Conservation (phyloP, 2,888 invertebrate species). For the Euzophera pinguis region DNA sequence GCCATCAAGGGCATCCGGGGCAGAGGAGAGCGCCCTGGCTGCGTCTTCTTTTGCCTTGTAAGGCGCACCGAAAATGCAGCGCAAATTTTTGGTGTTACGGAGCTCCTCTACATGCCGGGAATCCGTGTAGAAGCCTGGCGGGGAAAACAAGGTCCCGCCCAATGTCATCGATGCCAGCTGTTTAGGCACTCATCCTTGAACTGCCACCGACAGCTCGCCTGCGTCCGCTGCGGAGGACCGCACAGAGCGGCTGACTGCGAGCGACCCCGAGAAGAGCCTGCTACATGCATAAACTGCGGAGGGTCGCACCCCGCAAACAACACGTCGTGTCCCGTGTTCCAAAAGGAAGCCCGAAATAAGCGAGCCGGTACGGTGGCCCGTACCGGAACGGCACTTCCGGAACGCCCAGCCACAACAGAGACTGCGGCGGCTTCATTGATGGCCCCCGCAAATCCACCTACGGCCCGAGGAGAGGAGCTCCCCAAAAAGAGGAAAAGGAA, state of each 20-base stretch:
- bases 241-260: constrained; percentile 12
- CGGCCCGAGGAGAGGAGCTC: neutral
- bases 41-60: neutral
- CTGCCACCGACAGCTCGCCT: neutral
- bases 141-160: neutral
- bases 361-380: constrained; percentile 14
- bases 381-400: constrained; percentile 5
- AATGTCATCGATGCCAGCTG: neutral
- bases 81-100: neutral
- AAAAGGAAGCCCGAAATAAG: constrained; percentile 14
- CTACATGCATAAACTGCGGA: constrained; percentile 15
- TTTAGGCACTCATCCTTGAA: neutral
- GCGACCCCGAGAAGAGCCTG: neutral
- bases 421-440: neutral
- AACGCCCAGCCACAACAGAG: constrained; percentile 1
- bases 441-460: neutral
- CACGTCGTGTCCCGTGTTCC: constrained; percentile 16
- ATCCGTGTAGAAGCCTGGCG: neutral
- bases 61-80: neutral
- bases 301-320: constrained; percentile 20
- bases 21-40: neutral
- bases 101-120: neutral
- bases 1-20: neutral
- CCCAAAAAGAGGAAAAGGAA: neutral
- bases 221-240: neutral